Evolutionary conservation across 2,888 invertebrate genomes (phyloP).

Genomic region (Napeogenes inachia): DNA sequence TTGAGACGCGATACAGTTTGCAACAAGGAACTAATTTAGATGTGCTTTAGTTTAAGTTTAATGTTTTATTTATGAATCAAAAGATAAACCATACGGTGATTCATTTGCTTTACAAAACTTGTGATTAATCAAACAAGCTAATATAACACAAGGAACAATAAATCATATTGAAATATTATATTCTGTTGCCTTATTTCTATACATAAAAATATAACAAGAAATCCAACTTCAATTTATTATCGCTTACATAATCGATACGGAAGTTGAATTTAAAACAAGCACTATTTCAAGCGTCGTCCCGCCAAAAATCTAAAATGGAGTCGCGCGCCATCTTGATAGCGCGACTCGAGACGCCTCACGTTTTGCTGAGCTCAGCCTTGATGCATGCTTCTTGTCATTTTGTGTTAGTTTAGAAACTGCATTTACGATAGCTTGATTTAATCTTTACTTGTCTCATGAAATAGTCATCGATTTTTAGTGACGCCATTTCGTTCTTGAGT

Average conservation of each 20-base stretch:
- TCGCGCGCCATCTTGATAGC: constrained; percentile 37
- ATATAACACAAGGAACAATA: no score
- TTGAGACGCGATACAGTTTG: neutral
- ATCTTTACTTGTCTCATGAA: constrained; percentile 21
- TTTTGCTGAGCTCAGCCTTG: constrained; percentile 36
- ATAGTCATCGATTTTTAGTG: constrained; percentile 1
- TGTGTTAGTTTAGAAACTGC: constrained; percentile 32
- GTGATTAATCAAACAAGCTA: no score
- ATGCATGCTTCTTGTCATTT: constrained; percentile 37
- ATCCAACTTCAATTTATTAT: constrained; percentile 14
- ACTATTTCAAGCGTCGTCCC: constrained; percentile 24
- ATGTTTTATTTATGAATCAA: neutral
- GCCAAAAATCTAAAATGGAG: constrained; percentile 29
- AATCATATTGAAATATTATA: no score
- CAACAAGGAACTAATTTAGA: neutral
- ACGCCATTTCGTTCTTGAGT: neutral
- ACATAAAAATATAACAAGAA: constrained; percentile 2
- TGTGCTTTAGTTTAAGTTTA: neutral
- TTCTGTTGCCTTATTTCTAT: neutral
- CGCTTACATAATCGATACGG: constrained; percentile 25
- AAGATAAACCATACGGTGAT: neutral
- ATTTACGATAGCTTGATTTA: constrained; percentile 26
- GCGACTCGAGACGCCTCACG: constrained; percentile 33
- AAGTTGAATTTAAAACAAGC: constrained; percentile 27
- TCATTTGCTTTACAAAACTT: no score